Evolutionary conservation across 2,797 vertebrate species (phyloP).

Genomic region (Semaprochilodus insignis): DNA sequence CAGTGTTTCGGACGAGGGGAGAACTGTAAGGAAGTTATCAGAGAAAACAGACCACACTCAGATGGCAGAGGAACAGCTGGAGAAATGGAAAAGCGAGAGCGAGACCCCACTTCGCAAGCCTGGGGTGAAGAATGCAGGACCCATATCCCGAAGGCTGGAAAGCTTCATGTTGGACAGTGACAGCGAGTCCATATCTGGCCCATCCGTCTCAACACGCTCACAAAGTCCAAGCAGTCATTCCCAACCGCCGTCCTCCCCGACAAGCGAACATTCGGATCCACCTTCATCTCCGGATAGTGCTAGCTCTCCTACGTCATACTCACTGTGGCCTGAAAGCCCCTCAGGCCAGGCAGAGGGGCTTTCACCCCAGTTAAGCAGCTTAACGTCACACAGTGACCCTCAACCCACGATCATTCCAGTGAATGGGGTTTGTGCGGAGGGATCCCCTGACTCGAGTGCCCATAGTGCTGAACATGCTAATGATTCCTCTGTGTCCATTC

Average conservation of each 20-base stretch:
- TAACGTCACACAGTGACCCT: neutral
- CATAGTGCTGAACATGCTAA: conserved; percentile 1
- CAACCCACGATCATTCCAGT: conserved; percentile 5
- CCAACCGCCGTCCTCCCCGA: conserved; percentile 47
- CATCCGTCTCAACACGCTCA: conserved; percentile 49
- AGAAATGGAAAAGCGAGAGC: conserved; percentile 45
- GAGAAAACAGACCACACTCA: conserved; percentile 54
- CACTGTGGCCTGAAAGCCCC: conserved; percentile 49
- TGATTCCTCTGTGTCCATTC: conserved; percentile 20
- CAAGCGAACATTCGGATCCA: conserved; percentile 50
- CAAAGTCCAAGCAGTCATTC: conserved; percentile 54
- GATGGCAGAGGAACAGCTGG: neutral
- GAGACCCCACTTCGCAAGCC: conserved; percentile 54
- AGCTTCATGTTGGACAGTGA: conserved; percentile 80
- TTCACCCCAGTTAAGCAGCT: conserved; percentile 30
- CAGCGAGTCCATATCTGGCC: conserved; percentile 63
- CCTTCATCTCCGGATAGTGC: conserved; percentile 50
- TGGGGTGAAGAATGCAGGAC: conserved; percentile 77
- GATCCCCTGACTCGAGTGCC: neutral
- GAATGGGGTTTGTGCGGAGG: conserved; percentile 38
- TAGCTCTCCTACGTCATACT: conserved; percentile 45
- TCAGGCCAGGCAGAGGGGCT: conserved; percentile 21
- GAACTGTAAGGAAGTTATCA: conserved; percentile 25
- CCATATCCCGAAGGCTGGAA: conserved; percentile 82
- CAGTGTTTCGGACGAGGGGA: conserved; percentile 38